phyloP scores from a whole-genome alignment of 2,797 vertebrate species.

The Sebastes trivittatus region DNA sequence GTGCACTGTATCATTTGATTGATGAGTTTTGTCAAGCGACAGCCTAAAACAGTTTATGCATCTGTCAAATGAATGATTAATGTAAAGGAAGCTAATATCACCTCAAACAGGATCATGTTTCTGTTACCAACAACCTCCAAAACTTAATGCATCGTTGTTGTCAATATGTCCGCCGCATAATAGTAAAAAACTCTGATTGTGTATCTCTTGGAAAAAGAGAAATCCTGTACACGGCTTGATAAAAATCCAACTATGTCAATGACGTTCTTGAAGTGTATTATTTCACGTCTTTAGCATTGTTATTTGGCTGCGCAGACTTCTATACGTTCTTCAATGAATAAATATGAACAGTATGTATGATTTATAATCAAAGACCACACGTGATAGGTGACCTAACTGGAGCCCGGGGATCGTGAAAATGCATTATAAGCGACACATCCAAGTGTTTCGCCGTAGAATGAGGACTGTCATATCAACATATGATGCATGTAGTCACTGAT shows the following conservation, averaged over 20 bases:
- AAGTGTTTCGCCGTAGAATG: conserved; percentile 65
- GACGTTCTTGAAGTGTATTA: neutral
- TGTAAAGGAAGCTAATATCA: conserved; percentile 53
- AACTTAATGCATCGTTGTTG: conserved; percentile 24
- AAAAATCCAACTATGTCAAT: conserved; percentile 40
- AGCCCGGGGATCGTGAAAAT: conserved; percentile 43
- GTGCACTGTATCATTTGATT: conserved; percentile 54
- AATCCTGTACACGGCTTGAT: conserved; percentile 38
- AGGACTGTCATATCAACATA: conserved; percentile 78
- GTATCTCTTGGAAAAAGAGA: conserved; percentile 23
- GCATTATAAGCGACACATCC: conserved; percentile 60
- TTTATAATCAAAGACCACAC: conserved; percentile 67
- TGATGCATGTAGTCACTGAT: conserved; percentile 69
- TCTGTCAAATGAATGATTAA: conserved; percentile 63
- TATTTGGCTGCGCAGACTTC: conserved; percentile 6
- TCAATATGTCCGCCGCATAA: conserved; percentile 26
- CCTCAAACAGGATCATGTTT: conserved; percentile 37
- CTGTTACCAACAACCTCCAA: conserved; percentile 31
- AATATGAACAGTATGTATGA: conserved; percentile 22
- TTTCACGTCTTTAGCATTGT: conserved; percentile 10
- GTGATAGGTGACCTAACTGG: conserved; percentile 50
- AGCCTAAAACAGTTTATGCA: conserved; percentile 59
- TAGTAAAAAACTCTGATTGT: conserved; percentile 24
- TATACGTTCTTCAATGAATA: neutral
- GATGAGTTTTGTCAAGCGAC: conserved; percentile 62